Conservation (phyloP, 2,113 vertebrate species). For the Heptranchias perlo region DNA sequence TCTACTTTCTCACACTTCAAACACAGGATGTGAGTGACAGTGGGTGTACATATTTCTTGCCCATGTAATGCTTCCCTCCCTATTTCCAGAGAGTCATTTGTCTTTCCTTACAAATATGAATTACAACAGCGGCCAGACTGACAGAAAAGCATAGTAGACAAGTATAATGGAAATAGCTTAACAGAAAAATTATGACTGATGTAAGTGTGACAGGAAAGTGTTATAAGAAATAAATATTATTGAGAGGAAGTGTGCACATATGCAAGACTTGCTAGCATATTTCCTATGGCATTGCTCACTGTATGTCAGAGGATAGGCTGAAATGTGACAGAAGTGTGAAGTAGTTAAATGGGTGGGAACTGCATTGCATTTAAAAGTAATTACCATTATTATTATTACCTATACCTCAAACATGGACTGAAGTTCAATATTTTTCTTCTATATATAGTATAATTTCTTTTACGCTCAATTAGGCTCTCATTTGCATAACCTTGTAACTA, state of each 20-base stretch:
- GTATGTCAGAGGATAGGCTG: background rate
- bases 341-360: background rate
- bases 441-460: background rate
- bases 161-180: constrained; percentile 20
- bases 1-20: constrained; percentile 31
- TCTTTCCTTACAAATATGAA: constrained; percentile 24
- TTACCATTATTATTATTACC: background rate
- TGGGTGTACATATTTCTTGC: constrained; percentile 24
- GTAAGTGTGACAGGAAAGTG: background rate
- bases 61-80: constrained; percentile 15
- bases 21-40: constrained; percentile 21
- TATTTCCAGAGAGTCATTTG: constrained; percentile 25
- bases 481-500: background rate
- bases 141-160: constrained; percentile 17
- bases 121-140: background rate
- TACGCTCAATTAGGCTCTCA: background rate
- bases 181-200: constrained; percentile 1
- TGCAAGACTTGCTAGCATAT: background rate
- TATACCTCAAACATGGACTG: background rate
- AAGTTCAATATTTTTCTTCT: background rate
- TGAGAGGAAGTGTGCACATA: background rate
- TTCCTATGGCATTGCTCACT: background rate
- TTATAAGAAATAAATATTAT: background rate
- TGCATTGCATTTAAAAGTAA: no score
- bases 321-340: background rate